Evolutionary conservation across 1,140 invertebrate species (phyloP), one percentile per base, ranked within the genome.

Genomic region (Drosophila carrolli): DNA sequence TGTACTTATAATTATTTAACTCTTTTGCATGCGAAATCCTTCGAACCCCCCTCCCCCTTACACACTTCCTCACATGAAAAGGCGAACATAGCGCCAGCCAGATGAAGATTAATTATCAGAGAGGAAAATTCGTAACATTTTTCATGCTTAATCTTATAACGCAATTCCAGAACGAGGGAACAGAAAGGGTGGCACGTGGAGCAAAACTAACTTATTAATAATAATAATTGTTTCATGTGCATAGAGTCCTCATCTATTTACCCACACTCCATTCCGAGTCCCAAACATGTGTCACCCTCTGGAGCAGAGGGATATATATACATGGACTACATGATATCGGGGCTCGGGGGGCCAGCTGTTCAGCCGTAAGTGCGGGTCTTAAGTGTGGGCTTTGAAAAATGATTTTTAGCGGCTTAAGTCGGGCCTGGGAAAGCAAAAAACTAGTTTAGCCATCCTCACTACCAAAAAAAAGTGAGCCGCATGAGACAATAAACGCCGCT

Each of bases 221-320:
- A 86, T 86, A 88, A 86, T 86, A 88, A 86, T 86, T 86, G 82
- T 88, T 86, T 81, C 66, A 75, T 85, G 61, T 86, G 82, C 82
- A 61, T 65, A 57, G 62, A 48, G 55, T 74, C 38, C 44, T 37
- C 65, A 23, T 58, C 32, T 2, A 54, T 55, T 54, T 40, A 46
- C 48, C 40, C 71, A 19, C n/a, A 13, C 37, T 46, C 43, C 1
- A 7, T 50, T 1, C 27, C 23, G 5, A 9, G 13, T 32, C 13
- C 40, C 41, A 19, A 51, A 51, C 71, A 58, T 68, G 51, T 74
- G 53, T 61, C 65, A 58, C 56, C 60, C 29, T 47, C 55, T 27
- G 19, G 43, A 27, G 46, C 40, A 35, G 7, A 37, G 43, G 23
- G 50, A 55, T 35, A 48, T 32, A 23, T 6, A 9, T 7, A 16